Evolutionary conservation across 1,140 invertebrate genomes (phyloP), one percentile per base, ranked within the genome.

Genomic region (Vanessa tameamea): DNA sequence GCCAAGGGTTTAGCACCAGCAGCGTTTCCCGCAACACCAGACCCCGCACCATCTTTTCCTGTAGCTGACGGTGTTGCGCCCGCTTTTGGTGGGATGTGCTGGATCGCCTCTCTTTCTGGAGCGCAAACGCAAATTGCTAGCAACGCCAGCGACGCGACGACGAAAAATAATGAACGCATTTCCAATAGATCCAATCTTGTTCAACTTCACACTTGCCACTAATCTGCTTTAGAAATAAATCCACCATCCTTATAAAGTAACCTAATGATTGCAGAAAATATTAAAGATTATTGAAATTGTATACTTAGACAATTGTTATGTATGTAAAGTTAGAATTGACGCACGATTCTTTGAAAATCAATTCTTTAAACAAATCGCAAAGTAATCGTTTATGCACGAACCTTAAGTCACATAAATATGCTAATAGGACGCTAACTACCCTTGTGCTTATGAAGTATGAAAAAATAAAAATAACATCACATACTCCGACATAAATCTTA

Each of bases 21-120:
- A 88, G 43, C 81, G 79, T 70, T 79, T 80, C 1, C 90, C 90
- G 66, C 83, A 92, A 85, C 89, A 90, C 84, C 87, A 87, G 86
- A 92, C 31, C 47, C 81, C 84, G 80, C 82, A 87, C 23, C 86
- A 77, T 79, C 81, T 85, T 81, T 89, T 89, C 78, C 85, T 85
- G 82, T 92, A 92, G 78, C 85, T 90, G 83, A 91, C 78, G 82
- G 90, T 92, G 80, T 92, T 90, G 61, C 80, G 64, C 76, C 87
- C 74, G 53, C 77, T 84, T 85, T 90, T 90, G 66, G 81, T 11
- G 88, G 88, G 75, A 91, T 90, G 80, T 87, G 84, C 78, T 91
- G 84, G 79, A 91, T 91, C 82, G 86, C 85, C 69, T 88, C 88
- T 26, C 77, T 82, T 64, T 68, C 76, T 69, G 89, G 90, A 64